Evolutionary conservation across 2,797 vertebrate species (phyloP).

Genomic region (Anguilla obscura): DNA sequence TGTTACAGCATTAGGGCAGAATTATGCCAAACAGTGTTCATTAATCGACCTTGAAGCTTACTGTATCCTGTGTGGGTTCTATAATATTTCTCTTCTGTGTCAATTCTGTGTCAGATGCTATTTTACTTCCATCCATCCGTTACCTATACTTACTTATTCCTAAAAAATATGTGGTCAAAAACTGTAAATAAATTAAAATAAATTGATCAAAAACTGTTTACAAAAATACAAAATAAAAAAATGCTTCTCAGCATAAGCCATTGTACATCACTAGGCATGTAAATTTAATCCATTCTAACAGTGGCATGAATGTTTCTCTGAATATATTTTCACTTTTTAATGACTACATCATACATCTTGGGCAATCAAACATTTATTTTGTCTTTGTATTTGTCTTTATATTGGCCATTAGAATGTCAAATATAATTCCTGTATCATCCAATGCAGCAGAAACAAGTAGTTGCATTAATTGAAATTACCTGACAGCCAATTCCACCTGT

Average conservation of each 20-base stretch:
- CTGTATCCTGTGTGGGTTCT: not conserved
- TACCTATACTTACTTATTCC: no score
- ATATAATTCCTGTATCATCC: not conserved
- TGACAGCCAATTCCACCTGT: slow-evolving; percentile 66
- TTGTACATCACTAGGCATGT: not conserved
- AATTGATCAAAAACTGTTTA: not conserved
- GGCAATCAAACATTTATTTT: not conserved
- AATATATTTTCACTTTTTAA: not conserved
- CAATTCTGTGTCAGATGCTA: not conserved
- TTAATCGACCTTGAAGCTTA: not conserved
- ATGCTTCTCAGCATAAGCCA: not conserved
- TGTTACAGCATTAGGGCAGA: not conserved
- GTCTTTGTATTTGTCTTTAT: not conserved
- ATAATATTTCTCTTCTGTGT: not conserved
- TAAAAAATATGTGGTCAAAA: not conserved
- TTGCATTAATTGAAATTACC: slow-evolving; percentile 50
- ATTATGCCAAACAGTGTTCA: not conserved
- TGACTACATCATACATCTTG: not conserved
- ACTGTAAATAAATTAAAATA: not conserved
- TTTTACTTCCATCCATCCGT: no score
- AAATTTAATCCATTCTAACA: not conserved
- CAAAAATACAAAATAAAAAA: not conserved
- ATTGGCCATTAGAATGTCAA: not conserved
- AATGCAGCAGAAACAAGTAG: not conserved
- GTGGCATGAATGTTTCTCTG: not conserved